A percentile compares a stretch with the other conserved stretches of the same genome.
These are phyloP conservation scores for Petrolisthes cinctipes DNA, from an alignment of 2,888 invertebrate species.

Conservation along the genomic window DNA sequence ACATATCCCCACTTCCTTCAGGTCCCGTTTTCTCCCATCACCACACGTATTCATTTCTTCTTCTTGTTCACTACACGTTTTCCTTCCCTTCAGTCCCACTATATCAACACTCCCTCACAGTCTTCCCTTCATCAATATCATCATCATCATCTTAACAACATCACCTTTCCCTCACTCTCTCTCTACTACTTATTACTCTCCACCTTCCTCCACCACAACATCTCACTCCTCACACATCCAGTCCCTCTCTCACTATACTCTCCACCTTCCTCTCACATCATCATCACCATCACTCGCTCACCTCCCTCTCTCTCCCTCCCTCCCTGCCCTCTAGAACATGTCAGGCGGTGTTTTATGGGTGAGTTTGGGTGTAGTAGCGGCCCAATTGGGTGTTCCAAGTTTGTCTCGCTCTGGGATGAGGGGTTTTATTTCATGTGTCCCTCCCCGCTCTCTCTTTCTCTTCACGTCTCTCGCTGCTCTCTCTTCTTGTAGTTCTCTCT, in stretches of 20 bases:
- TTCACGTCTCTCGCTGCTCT: too few species aligned
- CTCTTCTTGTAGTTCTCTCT: too few species aligned
- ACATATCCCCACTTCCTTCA: neutral
- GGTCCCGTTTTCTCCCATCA: neutral
- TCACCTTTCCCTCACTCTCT: neutral
- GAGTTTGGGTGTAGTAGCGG: too few species aligned
- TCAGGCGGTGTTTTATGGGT: too few species aligned
- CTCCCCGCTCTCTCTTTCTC: neutral
- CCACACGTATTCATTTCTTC: neutral
- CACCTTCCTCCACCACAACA: neutral
- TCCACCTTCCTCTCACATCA: neutral
- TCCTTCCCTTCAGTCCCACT: too few species aligned
- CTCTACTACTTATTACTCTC: neutral
- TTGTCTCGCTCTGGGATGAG: too few species aligned
- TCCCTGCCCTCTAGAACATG: too few species aligned
- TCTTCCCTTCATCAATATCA: neutral
- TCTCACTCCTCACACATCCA: neutral
- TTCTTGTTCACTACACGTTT: neutral
- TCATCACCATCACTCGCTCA: neutral
- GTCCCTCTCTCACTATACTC: neutral
- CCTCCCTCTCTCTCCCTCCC: too few species aligned
- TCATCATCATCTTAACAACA: neutral
- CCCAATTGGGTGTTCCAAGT: too few species aligned
- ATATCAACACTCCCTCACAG: too few species aligned
- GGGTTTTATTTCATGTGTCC: neutral